Conservation (phyloP, 2,888 invertebrate species). For the Caprella mutica region DNA sequence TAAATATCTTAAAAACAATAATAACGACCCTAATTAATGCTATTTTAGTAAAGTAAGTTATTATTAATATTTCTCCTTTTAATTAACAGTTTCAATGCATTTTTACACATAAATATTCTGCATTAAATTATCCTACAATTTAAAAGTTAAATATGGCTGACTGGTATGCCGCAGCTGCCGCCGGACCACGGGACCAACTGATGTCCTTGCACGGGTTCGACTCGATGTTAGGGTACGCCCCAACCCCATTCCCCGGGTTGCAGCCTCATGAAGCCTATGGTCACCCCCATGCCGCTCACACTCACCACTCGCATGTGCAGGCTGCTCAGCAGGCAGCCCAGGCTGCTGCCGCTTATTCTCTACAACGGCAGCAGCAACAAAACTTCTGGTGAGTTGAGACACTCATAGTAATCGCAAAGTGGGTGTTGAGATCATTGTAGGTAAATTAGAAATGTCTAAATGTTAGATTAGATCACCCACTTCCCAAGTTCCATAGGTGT, state of each 20-base stretch:
- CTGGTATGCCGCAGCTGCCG: conserved; percentile 21
- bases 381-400: conserved; percentile 9
- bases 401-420: too few relatives aligned
- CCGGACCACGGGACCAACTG: conserved; percentile 30
- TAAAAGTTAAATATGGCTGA: conserved; percentile 32
- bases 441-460: too few relatives aligned
- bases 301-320: not conserved
- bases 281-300: conserved; percentile 28
- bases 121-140: too few relatives aligned
- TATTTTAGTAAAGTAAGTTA: too few relatives aligned
- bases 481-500: too few relatives aligned
- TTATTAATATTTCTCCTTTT: too few relatives aligned
- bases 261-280: conserved; percentile 28
- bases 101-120: too few relatives aligned
- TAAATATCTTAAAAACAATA: too few relatives aligned
- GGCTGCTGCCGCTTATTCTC: conserved; percentile 29
- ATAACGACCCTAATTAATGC: too few relatives aligned
- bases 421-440: too few relatives aligned
- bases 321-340: conserved; percentile 15
- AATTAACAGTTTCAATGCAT: too few relatives aligned
- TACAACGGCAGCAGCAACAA: conserved; percentile 23
- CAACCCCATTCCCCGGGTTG: conserved; percentile 23
- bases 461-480: too few relatives aligned
- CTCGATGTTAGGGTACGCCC: conserved; percentile 31
- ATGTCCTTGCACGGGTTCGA: conserved; percentile 33